Evolutionary conservation across 2,888 invertebrate genomes (phyloP).

Genomic region (Conops quadrifasciatus): DNA sequence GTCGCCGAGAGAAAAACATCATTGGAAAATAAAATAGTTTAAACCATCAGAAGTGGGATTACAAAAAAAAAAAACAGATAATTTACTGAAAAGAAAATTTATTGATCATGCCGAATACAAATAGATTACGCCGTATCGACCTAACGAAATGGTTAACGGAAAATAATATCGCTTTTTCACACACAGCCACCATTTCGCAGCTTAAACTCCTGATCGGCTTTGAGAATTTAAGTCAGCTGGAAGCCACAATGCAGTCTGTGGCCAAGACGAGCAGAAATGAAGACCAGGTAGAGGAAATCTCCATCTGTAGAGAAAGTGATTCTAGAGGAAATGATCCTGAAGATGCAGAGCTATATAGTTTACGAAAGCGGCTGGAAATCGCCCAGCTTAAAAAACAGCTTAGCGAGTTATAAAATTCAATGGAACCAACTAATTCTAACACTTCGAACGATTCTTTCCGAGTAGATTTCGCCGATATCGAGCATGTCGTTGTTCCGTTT

Average conservation of each 20-base stretch:
- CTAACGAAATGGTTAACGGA: not conserved
- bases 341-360: not conserved
- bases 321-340: not conserved
- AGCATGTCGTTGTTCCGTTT: constrained; percentile 14
- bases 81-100: too few relatives aligned
- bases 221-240: not conserved
- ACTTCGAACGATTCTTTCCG: not conserved
- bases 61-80: too few relatives aligned
- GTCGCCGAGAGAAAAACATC: too few relatives aligned
- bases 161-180: not conserved
- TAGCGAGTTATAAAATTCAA: not conserved
- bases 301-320: not conserved
- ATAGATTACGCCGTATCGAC: too few relatives aligned
- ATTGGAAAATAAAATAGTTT: too few relatives aligned
- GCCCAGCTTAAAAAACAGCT: not conserved
- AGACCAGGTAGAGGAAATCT: too few relatives aligned
- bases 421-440: not conserved
- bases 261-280: not conserved
- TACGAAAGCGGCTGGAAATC: not conserved
- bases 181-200: not conserved
- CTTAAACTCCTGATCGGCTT: not conserved
- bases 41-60: too few relatives aligned
- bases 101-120: too few relatives aligned
- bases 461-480: constrained; percentile 10
- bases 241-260: not conserved